These are phyloP conservation scores for Chymomyza costata DNA, from an alignment of 1,140 invertebrate species.

Conservation along the genomic window DNA sequence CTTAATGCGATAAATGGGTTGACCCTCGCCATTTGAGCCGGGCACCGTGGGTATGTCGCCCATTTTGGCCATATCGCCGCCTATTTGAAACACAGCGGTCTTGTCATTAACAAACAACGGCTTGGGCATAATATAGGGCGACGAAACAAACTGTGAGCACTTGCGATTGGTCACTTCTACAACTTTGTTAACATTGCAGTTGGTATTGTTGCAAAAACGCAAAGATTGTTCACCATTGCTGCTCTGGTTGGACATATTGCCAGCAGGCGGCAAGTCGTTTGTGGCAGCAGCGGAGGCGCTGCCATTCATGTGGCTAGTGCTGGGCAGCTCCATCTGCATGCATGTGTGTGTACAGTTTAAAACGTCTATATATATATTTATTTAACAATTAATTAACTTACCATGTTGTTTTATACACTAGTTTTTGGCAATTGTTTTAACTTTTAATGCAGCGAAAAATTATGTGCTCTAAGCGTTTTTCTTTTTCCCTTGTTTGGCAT, in stretches of 20 bases:
- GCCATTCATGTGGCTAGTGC: background rate
- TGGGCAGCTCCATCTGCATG: slow-evolving; percentile 11
- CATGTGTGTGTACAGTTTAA: no score
- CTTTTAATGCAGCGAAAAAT: no score
- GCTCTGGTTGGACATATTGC: no score
- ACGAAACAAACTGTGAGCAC: slow-evolving; percentile 45
- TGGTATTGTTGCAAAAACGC: slow-evolving; percentile 34
- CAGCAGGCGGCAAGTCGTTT: slow-evolving; percentile 6
- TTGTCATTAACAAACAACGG: slow-evolving; percentile 49
- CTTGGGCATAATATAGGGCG: slow-evolving; percentile 47
- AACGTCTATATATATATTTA: no score
- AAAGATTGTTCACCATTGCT: slow-evolving; percentile 7
- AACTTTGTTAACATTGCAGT: slow-evolving; percentile 40
- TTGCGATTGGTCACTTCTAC: slow-evolving; percentile 57
- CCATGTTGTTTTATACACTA: no score
- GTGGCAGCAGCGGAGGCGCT: background rate
- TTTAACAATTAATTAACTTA: no score
- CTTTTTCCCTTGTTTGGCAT: no score
- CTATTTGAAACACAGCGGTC: slow-evolving; percentile 53
- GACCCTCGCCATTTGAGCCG: slow-evolving; percentile 1
- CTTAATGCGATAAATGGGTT: slow-evolving; percentile 54
- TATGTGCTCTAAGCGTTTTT: no score
- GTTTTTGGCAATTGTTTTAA: no score
- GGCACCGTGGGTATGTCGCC: slow-evolving; percentile 31
- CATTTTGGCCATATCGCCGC: slow-evolving; percentile 51